Evolutionary conservation across 2,888 invertebrate genomes (phyloP).

Genomic region (Sabatieria punctata): DNA sequence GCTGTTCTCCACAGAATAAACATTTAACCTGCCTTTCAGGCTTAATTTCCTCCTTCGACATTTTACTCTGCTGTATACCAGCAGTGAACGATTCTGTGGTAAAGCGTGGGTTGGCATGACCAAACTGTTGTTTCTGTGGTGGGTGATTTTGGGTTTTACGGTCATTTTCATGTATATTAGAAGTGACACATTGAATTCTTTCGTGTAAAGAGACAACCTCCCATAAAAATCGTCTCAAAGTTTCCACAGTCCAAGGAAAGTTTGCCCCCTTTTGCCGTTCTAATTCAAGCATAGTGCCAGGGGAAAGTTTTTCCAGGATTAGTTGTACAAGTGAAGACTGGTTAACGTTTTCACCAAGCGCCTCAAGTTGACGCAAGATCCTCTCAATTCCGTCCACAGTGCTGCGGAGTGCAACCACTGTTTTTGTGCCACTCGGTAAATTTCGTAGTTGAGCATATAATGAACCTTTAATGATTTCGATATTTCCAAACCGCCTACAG

Average conservation of each 20-base stretch:
- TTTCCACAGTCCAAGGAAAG: not conserved
- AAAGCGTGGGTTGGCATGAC: no score
- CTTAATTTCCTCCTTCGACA: no score
- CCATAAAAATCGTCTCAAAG: no score
- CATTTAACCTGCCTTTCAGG: no score
- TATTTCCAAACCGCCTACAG: not conserved
- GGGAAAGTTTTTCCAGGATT: not conserved
- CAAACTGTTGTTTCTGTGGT: no score
- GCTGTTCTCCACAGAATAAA: no score
- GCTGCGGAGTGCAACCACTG: not conserved
- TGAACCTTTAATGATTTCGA: not conserved
- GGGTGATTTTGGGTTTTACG: no score
- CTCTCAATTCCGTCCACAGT: not conserved
- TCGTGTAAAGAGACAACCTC: no score
- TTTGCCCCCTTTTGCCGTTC: not conserved
- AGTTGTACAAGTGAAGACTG: not conserved
- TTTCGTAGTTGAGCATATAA: not conserved
- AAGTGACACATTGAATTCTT: no score
- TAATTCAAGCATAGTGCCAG: not conserved
- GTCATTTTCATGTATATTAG: no score
- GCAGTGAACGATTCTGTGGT: no score
- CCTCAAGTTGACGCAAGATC: not conserved
- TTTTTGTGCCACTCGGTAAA: not conserved
- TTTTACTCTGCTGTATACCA: no score
- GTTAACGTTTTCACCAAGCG: not conserved